Evolutionary conservation across 53 echinoderm and acorn worm genomes (phyloP), one percentile per base, ranked within the genome.

Genomic region (Holothuria scabra): DNA sequence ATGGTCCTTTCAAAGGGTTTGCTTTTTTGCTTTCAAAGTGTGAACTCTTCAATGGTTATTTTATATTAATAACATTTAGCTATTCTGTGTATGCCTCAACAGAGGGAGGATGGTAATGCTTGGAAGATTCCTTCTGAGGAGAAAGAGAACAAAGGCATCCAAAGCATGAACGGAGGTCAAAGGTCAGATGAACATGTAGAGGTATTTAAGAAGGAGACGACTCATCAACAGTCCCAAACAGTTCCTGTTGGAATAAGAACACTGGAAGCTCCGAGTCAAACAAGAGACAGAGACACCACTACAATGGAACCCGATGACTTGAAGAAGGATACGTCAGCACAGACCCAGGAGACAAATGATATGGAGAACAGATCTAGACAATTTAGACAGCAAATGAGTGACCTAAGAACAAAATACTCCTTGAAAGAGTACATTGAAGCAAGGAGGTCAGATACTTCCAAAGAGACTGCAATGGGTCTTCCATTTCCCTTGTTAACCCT

Each of bases 401-500:
- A 57, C 5, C 28, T 28, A 24, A 76, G 56, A 13, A 23, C 57
- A 22, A 76, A 76, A 26, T 23, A 49, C 29, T 13, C 22, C 12
- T 29, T 76, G 29, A 25, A 31, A 30, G 25, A 76, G 12, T 76
- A 76, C 52, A 12, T 76, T 22, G 76, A 76, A 18, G 59, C 48
- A 8, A 55, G 30, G 18, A 24, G 28, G 56, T 26, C 76, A 55
- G 20, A 29, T 25, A 29, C 6, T 20, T 4, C 19, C 24, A 4
- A 52, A 14, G 56, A 56, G 24, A 14, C 49, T 22, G 76, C 12
- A 56, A 46, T 56, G 9, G 76, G 76, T 76, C 28, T 57, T 56
- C 76, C 76, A 30, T 76, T 76, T 31, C 76, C 76, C 22, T 55
- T 76, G 7, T 58, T 76, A 14, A 56, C 76, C 14, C 28, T 76